Evolutionary conservation across 2,797 vertebrate species (phyloP).

Genomic region (Thamnophis elegans): DNA sequence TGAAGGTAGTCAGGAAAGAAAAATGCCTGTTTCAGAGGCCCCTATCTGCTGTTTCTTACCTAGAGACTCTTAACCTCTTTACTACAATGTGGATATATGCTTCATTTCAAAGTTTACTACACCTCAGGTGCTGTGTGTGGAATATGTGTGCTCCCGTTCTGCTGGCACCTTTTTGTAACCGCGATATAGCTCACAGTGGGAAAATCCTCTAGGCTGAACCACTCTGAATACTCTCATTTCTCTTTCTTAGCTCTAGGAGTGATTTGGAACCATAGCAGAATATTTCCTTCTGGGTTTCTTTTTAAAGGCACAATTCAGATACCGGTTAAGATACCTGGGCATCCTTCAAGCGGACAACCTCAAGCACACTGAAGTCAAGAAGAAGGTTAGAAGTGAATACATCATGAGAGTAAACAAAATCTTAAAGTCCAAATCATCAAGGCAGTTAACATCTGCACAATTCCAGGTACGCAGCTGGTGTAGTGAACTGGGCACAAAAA

Average conservation of each 20-base stretch:
- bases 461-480: background rate
- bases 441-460: background rate
- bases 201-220: background rate
- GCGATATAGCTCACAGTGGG: constrained; percentile 15
- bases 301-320: background rate
- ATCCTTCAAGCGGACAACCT: background rate
- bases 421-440: background rate
- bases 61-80: constrained; percentile 55
- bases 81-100: constrained; percentile 37
- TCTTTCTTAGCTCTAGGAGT: background rate
- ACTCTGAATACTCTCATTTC: background rate
- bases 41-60: constrained; percentile 48
- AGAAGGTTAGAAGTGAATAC: background rate
- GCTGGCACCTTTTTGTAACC: constrained; percentile 34
- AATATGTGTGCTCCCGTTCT: background rate
- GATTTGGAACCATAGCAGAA: background rate
- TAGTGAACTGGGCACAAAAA: background rate
- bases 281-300: background rate
- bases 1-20: constrained; percentile 51
- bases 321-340: background rate
- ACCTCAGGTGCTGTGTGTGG: background rate
- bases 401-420: background rate
- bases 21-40: constrained; percentile 49
- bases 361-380: background rate
- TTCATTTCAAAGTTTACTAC: constrained; percentile 38